These are phyloP conservation scores for Mola mola DNA, from an alignment of 2,113 vertebrate species.

Conservation along the genomic window DNA sequence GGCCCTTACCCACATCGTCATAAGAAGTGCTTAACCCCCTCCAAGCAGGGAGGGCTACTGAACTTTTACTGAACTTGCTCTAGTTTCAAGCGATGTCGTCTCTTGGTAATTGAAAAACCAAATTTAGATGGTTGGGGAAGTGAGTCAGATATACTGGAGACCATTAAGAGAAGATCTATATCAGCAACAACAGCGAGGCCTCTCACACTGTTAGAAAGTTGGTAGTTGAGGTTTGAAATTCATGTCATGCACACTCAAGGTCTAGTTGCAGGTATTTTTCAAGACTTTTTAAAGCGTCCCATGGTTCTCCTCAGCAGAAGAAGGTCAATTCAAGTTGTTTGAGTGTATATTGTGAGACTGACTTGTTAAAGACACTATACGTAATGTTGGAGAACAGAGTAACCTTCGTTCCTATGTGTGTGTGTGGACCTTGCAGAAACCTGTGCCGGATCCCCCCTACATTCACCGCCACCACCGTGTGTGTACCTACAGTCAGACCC, in stretches of 20 bases:
- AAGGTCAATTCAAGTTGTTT: no score
- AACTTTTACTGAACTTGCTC: slow-evolving; percentile 17
- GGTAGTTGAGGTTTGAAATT: background rate
- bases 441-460: slow-evolving; percentile 73
- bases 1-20: slow-evolving; percentile 29
- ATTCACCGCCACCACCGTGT: slow-evolving; percentile 79
- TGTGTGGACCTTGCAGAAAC: slow-evolving; percentile 64
- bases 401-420: background rate
- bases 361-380: no score
- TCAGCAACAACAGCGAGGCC: slow-evolving; percentile 8
- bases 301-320: no score
- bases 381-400: no score
- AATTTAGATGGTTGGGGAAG: slow-evolving; percentile 11
- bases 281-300: no score
- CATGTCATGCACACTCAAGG: no score
- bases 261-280: no score
- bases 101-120: slow-evolving; percentile 33
- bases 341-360: no score
- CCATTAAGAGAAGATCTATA: slow-evolving; percentile 8
- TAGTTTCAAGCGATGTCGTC: background rate
- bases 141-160: slow-evolving; percentile 7
- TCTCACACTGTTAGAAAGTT: background rate
- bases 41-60: slow-evolving; percentile 11
- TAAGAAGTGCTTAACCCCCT: slow-evolving; percentile 10
- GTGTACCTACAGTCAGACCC: slow-evolving; percentile 76